Base-by-base conservation (phyloP, 2,797 vertebrate genomes). In the Odontamblyopus rebecca region DNA sequence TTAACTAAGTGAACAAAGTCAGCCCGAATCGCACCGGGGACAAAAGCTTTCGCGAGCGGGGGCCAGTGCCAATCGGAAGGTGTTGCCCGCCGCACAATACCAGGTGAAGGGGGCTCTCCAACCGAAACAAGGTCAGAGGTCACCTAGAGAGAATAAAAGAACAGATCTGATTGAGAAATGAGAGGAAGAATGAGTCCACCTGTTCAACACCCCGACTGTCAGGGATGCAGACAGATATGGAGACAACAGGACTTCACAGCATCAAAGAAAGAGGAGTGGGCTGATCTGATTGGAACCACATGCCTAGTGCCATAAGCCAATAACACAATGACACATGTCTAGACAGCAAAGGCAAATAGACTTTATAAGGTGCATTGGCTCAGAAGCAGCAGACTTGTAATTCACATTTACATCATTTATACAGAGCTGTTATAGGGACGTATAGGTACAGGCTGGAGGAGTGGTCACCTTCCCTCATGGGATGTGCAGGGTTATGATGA, bases 1-100 rank as follows among this genome's bases (percentile, higher is more conserved):
- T 95, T 96, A 93, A 94, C 93, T 96, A 96, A 96, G 95, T 96
- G 96, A 94, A 95, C 94, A 95, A 94, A 94, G 94, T 95, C 95
- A 93, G 92, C 94, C 94, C 92, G 93, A 95, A 94, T 90, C 91
- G 93, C 90, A 92, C n/a, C 91, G 87, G 92, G 94, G 91, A 94
- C 94, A 93, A 93, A 94, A 92, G 92, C 76, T 80, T 89, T 93
- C 88, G 85, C 85, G 89, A 94, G 90, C 70, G 80, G 92, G 93
- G 94, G 95, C 93, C 85, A 88, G 30, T 89, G 91, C 92, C 91
- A 86, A 93, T 93, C 89, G 86, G 93, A 92, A 95, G 94, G 93
- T 95, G 94, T 91, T 93, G 76, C 62, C 91, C 6, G 76, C 93
- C 89, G 91, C 93, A 94, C 94, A 97, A 96, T 94, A 93, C 95